Evolutionary conservation across 1,140 invertebrate species (phyloP), one percentile per base, ranked within the genome.

Genomic region (Ruditapes philippinarum): DNA sequence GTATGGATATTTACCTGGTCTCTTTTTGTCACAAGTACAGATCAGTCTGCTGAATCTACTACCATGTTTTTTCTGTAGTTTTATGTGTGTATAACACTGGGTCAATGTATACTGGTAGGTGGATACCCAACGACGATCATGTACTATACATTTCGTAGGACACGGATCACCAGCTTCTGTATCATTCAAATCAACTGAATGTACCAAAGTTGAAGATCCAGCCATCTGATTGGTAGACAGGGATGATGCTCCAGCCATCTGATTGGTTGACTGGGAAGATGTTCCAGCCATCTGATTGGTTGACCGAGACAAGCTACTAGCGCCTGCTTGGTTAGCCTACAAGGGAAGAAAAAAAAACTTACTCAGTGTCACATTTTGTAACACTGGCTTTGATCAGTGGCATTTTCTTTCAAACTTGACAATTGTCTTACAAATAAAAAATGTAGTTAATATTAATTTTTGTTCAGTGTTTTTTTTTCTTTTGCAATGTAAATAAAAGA

Each of bases 21-120:
- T 70, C 0, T n/a, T 12, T 38, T 73, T 70, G 14, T 51, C 28
- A 54, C 82, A 84, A 5, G 65, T 70, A 36, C 82, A 84, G 0
- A 84, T 68, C 28, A 73, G 28, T 25, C 68, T 31, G 25, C 82
- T 70, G 28, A 84, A 84, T 33, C 60, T 42, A 78, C 74, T 78
- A n/a, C 82, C 62, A 22, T 33, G 14, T 5, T 84, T 84, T 33
- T 57, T 70, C 3, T 42, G 19, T 17, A 84, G 25, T 19, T 49
- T 0, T 1, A 84, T 73, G 40, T 73, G 62, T 0, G 40, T 84
- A 33, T 74, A 84, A n/a, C 82, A 84, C 40, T 70, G 82, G 14
- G 62, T 73, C 42, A 84, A 54, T 7, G 49, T 74, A 40, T 70
- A 84, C 82, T 84, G 82, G 65, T 70, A 84, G 22, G 82, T 84